A percentile compares a stretch with the other conserved stretches of the same genome.
Conservation (phyloP, 2,113 vertebrate genomes). For the Tetraodon nigroviridis region DNA sequence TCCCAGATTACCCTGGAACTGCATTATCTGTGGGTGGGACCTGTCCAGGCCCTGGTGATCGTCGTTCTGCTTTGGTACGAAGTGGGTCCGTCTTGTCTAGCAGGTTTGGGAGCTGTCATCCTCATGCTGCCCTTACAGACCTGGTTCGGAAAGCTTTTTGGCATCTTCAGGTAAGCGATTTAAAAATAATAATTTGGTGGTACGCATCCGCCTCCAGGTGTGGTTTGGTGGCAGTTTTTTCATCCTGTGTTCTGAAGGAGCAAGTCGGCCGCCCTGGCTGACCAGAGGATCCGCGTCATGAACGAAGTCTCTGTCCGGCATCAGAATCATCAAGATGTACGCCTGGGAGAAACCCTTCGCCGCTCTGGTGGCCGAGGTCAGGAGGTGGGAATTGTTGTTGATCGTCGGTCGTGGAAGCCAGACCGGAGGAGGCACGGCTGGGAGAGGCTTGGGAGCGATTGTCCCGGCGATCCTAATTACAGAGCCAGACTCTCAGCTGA, state of each 20-base stretch:
- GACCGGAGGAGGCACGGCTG: too few species aligned
- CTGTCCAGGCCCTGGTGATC: constrained; percentile 82
- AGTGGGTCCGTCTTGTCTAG: constrained; percentile 85
- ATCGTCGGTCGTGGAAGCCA: too few species aligned
- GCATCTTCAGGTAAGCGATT: constrained; percentile 78
- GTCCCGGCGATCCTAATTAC: too few species aligned
- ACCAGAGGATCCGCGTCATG: constrained; percentile 90
- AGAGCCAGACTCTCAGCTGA: too few species aligned
- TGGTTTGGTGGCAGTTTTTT: neutral
- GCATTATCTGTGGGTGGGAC: constrained; percentile 90
- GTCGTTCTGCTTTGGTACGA: constrained; percentile 86
- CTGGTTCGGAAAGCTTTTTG: constrained; percentile 84
- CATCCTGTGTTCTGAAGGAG: constrained; percentile 66
- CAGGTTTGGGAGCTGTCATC: constrained; percentile 76
- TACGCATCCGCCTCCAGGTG: too few species aligned
- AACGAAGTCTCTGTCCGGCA: constrained; percentile 95
- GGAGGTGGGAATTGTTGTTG: constrained; percentile 75
- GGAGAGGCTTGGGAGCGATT: too few species aligned
- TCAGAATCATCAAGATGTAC: constrained; percentile 98
- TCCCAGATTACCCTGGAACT: constrained; percentile 64
- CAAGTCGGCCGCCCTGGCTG: constrained; percentile 83
- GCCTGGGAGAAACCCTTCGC: constrained; percentile 93
- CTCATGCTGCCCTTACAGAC: constrained; percentile 84
- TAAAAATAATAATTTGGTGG: neutral
- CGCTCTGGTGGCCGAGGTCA: constrained; percentile 78